Evolutionary conservation across 2,113 vertebrate genomes (phyloP).

Genomic region (Notarius lentiginosus): DNA sequence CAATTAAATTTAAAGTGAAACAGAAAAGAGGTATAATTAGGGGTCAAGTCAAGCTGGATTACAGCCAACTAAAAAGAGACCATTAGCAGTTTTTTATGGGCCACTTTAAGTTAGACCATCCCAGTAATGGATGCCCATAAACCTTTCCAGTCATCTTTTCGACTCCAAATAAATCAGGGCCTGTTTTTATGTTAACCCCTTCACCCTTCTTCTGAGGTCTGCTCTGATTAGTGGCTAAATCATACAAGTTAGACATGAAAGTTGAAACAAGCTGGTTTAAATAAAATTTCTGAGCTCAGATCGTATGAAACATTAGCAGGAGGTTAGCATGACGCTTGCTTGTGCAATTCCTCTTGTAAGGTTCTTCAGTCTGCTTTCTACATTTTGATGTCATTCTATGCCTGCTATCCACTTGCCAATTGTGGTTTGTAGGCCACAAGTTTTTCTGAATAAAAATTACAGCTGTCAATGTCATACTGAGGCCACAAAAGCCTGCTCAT

Average conservation of each 20-base stretch:
- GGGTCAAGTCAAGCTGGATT: neutral
- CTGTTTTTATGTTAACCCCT: neutral
- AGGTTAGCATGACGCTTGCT: neutral
- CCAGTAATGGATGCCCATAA: neutral
- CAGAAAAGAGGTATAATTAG: neutral
- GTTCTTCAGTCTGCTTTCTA: neutral
- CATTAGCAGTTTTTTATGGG: neutral
- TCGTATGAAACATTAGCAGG: neutral
- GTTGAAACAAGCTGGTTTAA: neutral
- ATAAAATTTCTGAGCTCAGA: neutral
- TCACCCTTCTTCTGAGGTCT: neutral
- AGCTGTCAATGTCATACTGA: neutral
- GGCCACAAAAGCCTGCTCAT: neutral
- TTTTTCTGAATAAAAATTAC: neutral
- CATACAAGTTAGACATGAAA: neutral
- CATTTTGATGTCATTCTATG: neutral
- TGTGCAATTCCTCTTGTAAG: neutral
- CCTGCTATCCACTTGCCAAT: neutral
- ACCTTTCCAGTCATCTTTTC: neutral
- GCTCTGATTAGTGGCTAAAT: neutral
- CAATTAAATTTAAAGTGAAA: neutral
- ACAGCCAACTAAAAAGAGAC: neutral
- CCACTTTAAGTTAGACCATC: neutral
- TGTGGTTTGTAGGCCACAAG: neutral
- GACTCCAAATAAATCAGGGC: slow-evolving; percentile 2